Evolutionary conservation across 2,113 vertebrate species (phyloP), one percentile per base, ranked within the genome.

Genomic region (Pycnonotus jocosus): DNA sequence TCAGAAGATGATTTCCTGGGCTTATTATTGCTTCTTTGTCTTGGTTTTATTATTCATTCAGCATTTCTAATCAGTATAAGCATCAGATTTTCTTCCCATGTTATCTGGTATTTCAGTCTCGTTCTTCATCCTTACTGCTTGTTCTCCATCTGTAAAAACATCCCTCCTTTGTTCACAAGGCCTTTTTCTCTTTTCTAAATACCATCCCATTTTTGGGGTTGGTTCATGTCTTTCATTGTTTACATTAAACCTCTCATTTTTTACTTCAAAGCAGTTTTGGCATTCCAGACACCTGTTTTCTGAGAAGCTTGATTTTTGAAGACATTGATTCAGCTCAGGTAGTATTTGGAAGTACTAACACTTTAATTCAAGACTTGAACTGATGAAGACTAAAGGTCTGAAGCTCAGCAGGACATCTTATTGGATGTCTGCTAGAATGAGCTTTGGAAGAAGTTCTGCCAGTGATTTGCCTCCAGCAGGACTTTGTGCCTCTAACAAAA

Each of bases 181-280:
- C 4, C 4, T 5, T 45, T 81, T 84, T 31, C 13, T 69, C 11
- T 69, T 40, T 81, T 60, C 10, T 25, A 70, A 81, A 51, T 65
- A 37, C 37, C 2, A 3, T n/a, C 8, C 31, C 16, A 6, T 8
- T 35, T 83, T 31, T 6, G 3, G 6, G 6, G 5, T 33, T 40
- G 7, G 7, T 37, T 33, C 0, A 2, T 38, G 42, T 45, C 10
- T 69, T 64, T 69, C 5, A 6, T 19, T 51, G 9, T 35, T 73
- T 51, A 14, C 28, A 51, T 66, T 37, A 85, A 66, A 3, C 7
- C 4, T 78, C 38, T 72, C 4, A 56, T 47, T 4, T 72, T 68
- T 51, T 77, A 62, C 15, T 69, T 73, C 33, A 53, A 54, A 79
- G 15, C 6, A 62, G 13, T 30, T 87, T 77, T 61, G 16, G 24